These are phyloP conservation scores for Tenthredo amoena DNA, from an alignment of 2,888 invertebrate genomes.

Conservation along the genomic window DNA sequence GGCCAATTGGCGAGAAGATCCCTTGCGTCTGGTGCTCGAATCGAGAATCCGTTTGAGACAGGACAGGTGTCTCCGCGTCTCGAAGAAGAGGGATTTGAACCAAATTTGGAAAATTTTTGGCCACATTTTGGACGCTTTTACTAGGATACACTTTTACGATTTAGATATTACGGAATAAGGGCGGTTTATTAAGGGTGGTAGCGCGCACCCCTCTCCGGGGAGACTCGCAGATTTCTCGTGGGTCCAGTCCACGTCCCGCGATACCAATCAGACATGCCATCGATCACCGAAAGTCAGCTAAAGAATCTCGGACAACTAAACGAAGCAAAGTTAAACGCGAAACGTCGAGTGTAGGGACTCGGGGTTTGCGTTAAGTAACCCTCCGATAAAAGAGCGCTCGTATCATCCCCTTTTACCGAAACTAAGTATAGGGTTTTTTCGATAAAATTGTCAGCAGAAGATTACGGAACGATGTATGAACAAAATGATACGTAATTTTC, in stretches of 20 bases:
- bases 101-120: neutral
- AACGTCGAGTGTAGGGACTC: conserved; percentile 23
- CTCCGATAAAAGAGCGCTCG: conserved; percentile 7
- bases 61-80: conserved; percentile 25
- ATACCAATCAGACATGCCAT: conserved; percentile 65
- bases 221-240: conserved; percentile 59
- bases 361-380: conserved; percentile 17
- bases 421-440: neutral
- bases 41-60: conserved; percentile 13
- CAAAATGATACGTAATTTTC: neutral
- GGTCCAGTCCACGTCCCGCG: conserved; percentile 61
- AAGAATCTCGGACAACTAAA: conserved; percentile 42
- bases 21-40: conserved; percentile 4
- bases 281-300: conserved; percentile 61
- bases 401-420: neutral
- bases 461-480: neutral
- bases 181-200: conserved; percentile 9
- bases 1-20: conserved; percentile 47
- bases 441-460: conserved; percentile 2
- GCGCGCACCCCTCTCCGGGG: conserved; percentile 15
- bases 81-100: neutral
- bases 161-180: neutral
- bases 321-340: conserved; percentile 32
- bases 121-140: neutral
- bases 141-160: neutral